These are phyloP conservation scores for Salvelinus fontinalis DNA, from an alignment of 2,113 vertebrate species.

Conservation along the genomic window DNA sequence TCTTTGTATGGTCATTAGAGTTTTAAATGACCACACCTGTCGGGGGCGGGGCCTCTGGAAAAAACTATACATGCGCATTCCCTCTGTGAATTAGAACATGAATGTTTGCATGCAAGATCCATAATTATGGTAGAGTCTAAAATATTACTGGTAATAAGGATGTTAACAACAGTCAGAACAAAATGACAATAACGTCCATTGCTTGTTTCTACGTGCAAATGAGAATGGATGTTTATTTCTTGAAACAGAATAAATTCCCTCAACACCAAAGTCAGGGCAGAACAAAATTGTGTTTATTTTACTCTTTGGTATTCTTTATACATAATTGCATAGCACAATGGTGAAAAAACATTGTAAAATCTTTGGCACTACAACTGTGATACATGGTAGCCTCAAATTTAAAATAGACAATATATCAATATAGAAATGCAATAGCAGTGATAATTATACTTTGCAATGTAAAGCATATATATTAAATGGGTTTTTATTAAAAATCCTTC, in stretches of 20 bases:
- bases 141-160: neutral
- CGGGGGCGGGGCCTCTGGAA: constrained; percentile 15
- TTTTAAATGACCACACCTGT: constrained; percentile 69
- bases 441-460: constrained; percentile 42
- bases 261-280: constrained; percentile 8
- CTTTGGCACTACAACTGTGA: constrained; percentile 44
- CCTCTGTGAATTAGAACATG: too few species aligned
- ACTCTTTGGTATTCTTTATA: constrained; percentile 56
- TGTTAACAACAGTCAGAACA: neutral
- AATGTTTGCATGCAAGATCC: neutral
- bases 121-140: too few species aligned
- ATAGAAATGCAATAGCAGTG: constrained; percentile 58
- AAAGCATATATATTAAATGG: constrained; percentile 72
- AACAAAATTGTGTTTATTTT: constrained; percentile 46
- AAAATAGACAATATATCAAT: constrained; percentile 41
- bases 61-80: too few species aligned
- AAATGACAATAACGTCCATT: neutral
- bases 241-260: neutral
- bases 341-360: constrained; percentile 54
- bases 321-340: constrained; percentile 52
- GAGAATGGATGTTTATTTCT: neutral
- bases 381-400: constrained; percentile 37
- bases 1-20: constrained; percentile 38
- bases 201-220: neutral
- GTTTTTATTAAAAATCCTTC: constrained; percentile 38